Conservation (phyloP, 2,797 vertebrate genomes). For the Botia kubotai region DNA sequence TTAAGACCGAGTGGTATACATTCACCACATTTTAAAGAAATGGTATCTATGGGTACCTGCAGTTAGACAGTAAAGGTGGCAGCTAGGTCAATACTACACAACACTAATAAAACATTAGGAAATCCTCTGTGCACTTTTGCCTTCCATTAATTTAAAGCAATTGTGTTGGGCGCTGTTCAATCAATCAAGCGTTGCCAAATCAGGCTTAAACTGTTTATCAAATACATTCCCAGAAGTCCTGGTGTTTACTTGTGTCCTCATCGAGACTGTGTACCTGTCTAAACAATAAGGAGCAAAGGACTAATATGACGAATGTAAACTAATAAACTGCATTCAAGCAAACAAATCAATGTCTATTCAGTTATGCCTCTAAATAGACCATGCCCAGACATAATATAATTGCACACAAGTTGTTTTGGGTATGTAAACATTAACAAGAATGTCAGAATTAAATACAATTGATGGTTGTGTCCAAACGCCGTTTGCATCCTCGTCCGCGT, state of each 20-base stretch:
- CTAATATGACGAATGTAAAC: slow-evolving; percentile 26
- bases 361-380: slow-evolving; percentile 13
- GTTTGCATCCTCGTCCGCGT: slow-evolving; percentile 42
- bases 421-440: slow-evolving; percentile 37
- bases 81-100: neutral
- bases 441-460: slow-evolving; percentile 53
- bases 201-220: slow-evolving; percentile 27
- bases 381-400: slow-evolving; percentile 20
- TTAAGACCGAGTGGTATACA: neutral
- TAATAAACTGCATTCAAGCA: slow-evolving; percentile 26
- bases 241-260: slow-evolving; percentile 8
- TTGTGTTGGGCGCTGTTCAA: neutral
- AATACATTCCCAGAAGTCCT: slow-evolving; percentile 24
- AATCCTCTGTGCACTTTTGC: neutral
- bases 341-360: slow-evolving; percentile 21
- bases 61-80: neutral
- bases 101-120: neutral
- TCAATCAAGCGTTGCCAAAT: slow-evolving; percentile 17
- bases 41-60: neutral
- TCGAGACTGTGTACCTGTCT: slow-evolving; percentile 11
- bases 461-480: slow-evolving; percentile 58
- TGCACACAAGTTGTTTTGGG: slow-evolving; percentile 22
- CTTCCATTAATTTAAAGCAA: slow-evolving; percentile 13
- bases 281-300: slow-evolving; percentile 20
- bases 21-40: neutral